Evolutionary conservation across 2,797 vertebrate species (phyloP), one percentile per base, ranked within the genome.

Genomic region (Coregonus suidteri): DNA sequence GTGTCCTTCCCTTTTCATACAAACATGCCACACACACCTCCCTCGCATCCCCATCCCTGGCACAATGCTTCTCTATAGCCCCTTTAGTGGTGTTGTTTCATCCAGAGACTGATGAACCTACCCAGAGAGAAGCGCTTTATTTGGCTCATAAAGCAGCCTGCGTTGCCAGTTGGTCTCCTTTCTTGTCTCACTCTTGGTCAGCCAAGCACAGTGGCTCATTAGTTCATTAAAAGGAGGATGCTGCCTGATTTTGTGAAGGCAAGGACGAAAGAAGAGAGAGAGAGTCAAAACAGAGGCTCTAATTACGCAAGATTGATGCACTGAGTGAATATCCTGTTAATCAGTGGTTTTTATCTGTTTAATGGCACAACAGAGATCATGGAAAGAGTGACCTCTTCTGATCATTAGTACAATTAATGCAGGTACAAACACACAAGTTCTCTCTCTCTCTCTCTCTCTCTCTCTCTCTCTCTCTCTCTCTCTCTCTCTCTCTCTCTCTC

Each of bases 271-370:
- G 54, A 79, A 72, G 56, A 53, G 41, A 9, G 41, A 47, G 41
- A 47, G 34, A 87, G 84, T 90, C 87, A 88, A 90, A 90, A 90
- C 85, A 89, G 79, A 59, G 79, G 86, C 82, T 90, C 86, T 91
- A 91, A 91, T 93, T 92, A 91, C 85, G 80, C 74, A 84, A 92
- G 92, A 94, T 91, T 92, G 91, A 92, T 92, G 90, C 86, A 83
- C 87, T 88, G 86, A 81, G 81, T 78, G 88, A 91, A 91, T 91
- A 90, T 89, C 86, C 84, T 82, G 88, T 90, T 93, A 91, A 93
- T 93, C 90, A 92, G 90, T 89, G 89, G 91, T 93, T 90, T 89
- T 91, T 91, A 92, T 93, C 92, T 92, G 91, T 91, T 88, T 92
- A 93, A 93, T 91, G 86, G 89, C 82, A 83, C 90, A 88, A 90